Evolutionary conservation across 2,113 vertebrate genomes (phyloP).

Genomic region (Protomyctophum bolini): DNA sequence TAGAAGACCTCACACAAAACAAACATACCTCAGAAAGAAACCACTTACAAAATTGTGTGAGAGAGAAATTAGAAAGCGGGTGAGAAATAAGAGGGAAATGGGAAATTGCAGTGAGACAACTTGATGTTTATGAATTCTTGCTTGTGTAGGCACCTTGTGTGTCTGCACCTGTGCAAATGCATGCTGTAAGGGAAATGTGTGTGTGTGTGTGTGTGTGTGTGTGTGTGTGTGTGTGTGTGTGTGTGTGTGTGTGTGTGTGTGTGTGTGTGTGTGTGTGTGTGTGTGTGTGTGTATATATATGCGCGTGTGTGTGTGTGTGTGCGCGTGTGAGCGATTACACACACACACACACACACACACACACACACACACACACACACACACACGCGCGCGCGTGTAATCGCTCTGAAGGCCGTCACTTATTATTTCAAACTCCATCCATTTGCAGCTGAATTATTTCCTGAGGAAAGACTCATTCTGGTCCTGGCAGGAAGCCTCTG

Average conservation of each 20-base stretch:
- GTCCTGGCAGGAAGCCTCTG: constrained; percentile 44
- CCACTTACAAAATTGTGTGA: background rate
- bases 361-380: too few species aligned
- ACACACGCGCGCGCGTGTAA: background rate
- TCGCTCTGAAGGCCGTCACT: constrained; percentile 54
- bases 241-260: too few species aligned
- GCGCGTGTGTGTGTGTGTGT: too few species aligned
- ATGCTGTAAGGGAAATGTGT: background rate
- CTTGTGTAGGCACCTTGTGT: too few species aligned
- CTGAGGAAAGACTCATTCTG: constrained; percentile 65
- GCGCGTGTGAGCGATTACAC: background rate
- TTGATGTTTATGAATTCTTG: too few species aligned
- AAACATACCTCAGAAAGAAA: constrained; percentile 33
- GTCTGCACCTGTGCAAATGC: too few species aligned
- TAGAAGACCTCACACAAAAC: constrained; percentile 43
- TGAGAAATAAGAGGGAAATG: constrained; percentile 32
- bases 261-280: too few species aligned
- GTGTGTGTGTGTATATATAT: too few species aligned
- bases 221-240: constrained; percentile 19
- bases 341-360: too few species aligned
- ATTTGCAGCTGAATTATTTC: constrained; percentile 67
- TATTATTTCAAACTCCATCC: constrained; percentile 59
- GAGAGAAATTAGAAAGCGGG: constrained; percentile 34
- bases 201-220: constrained; percentile 12
- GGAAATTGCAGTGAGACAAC: constrained; percentile 14